Evolutionary conservation across 2,797 vertebrate genomes (phyloP).

Genomic region (Bryconaethiops microstoma): DNA sequence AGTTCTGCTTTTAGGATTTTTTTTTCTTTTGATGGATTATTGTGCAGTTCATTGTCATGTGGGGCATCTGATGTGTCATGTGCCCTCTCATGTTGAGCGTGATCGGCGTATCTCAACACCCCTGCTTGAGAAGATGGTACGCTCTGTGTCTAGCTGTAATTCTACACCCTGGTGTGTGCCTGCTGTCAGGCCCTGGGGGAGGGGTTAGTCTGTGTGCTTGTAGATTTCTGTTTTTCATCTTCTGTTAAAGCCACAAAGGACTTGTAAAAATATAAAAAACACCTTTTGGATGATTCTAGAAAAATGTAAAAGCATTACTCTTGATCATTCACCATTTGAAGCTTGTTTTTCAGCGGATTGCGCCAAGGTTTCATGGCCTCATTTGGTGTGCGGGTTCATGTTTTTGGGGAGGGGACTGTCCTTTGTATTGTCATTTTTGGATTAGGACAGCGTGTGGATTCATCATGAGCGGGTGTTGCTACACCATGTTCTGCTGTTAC

Average conservation of each 20-base stretch:
- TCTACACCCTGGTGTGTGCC: slow-evolving; percentile 5
- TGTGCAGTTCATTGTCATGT: neutral
- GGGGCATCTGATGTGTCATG: neutral
- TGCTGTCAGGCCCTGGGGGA: neutral
- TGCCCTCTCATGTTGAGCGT: neutral
- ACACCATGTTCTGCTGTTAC: slow-evolving; percentile 37
- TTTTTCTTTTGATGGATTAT: slow-evolving; percentile 1
- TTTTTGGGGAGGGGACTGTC: neutral
- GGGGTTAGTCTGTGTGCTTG: neutral
- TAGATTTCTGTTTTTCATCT: neutral
- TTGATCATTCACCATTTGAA: too few species aligned
- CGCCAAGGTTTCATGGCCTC: neutral
- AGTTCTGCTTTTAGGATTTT: neutral
- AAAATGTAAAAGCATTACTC: too few species aligned
- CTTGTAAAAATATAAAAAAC: neutral
- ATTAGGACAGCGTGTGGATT: neutral
- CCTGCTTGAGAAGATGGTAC: slow-evolving; percentile 1
- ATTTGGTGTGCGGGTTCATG: neutral
- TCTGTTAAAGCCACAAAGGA: neutral
- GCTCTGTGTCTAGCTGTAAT: slow-evolving; percentile 28
- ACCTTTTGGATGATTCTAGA: too few species aligned
- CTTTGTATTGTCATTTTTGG: neutral
- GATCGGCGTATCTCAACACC: neutral
- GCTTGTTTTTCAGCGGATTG: neutral
- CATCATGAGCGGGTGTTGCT: slow-evolving; percentile 43